Conservation (phyloP, 1,140 invertebrate species). For the Lanistes nyassanus region DNA sequence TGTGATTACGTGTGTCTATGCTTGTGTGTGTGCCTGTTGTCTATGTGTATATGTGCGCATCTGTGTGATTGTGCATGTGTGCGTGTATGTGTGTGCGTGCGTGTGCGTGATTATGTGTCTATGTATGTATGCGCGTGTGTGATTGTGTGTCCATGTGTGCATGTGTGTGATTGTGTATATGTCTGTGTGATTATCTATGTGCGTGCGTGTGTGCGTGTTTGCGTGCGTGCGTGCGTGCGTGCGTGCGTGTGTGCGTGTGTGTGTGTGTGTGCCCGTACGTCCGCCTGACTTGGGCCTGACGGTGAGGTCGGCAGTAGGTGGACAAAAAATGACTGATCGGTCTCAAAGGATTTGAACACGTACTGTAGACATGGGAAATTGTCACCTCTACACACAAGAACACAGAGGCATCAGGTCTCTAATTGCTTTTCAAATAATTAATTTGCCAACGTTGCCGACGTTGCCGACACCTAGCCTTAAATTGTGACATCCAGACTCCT, state of each 20-base stretch:
- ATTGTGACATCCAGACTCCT: too few relatives aligned
- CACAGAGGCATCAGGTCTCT: too few relatives aligned
- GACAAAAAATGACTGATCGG: too few relatives aligned
- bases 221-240: neutral
- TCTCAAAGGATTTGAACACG: too few relatives aligned
- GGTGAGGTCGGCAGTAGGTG: too few relatives aligned
- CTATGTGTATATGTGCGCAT: neutral
- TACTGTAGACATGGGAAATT: too few relatives aligned
- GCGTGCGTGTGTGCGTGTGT: conserved; percentile 13
- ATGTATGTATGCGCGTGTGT: conserved; percentile 1
- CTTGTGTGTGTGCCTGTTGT: conserved; percentile 1
- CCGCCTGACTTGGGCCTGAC: neutral
- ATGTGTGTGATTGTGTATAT: conserved; percentile 7
- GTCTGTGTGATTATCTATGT: neutral
- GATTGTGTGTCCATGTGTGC: neutral
- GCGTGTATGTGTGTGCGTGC: conserved; percentile 13
- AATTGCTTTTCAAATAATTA: too few relatives aligned
- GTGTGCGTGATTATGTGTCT: neutral
- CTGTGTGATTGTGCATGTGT: neutral
- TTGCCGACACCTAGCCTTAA: too few relatives aligned
- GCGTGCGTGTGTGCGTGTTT: conserved; percentile 8
- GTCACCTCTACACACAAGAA: too few relatives aligned
- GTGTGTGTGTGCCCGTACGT: conserved; percentile 10
- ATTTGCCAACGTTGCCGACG: too few relatives aligned
- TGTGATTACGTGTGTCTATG: neutral